These are phyloP conservation scores for Thalassophryne amazonica DNA, from an alignment of 2,797 vertebrate species.

Conservation along the genomic window DNA sequence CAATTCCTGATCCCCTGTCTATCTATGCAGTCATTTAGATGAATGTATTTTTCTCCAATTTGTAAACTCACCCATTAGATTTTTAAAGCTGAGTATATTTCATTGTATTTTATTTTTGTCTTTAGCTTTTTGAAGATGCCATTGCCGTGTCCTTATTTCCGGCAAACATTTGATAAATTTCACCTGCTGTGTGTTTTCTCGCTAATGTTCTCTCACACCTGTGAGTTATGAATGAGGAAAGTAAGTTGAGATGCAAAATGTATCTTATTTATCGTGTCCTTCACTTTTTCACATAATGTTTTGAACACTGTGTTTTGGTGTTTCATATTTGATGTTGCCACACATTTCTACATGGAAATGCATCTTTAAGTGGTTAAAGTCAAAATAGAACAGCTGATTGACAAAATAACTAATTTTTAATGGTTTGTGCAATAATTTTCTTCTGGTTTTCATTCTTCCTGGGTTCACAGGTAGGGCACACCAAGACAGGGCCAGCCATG, in stretches of 20 bases:
- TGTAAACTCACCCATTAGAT: too few relatives aligned
- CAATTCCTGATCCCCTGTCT: too few relatives aligned
- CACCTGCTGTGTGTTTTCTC: slow-evolving; percentile 3
- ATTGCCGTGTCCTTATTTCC: neutral
- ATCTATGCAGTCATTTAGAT: too few relatives aligned
- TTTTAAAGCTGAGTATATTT: slow-evolving; percentile 7
- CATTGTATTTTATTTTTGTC: too few relatives aligned
- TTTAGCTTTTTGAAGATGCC: slow-evolving; percentile 12
- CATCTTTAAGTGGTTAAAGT: neutral
- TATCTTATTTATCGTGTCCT: slow-evolving; percentile 34
- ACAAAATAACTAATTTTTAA: too few relatives aligned
- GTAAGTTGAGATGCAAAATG: slow-evolving; percentile 31
- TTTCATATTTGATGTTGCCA: slow-evolving; percentile 1
- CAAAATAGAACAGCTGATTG: neutral
- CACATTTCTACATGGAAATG: neutral
- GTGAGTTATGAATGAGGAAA: slow-evolving; percentile 33
- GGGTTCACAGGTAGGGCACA: too few relatives aligned
- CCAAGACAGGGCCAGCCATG: too few relatives aligned
- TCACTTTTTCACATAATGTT: slow-evolving; percentile 4
- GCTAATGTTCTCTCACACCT: slow-evolving; percentile 15
- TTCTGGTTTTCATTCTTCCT: too few relatives aligned
- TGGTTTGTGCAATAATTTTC: too few relatives aligned
- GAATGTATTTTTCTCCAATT: too few relatives aligned
- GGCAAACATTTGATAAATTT: slow-evolving; percentile 10
- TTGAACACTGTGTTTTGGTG: slow-evolving; percentile 2